Percentiles rank a stretch among this genome's conserved stretches.
phyloP scores from a whole-genome alignment of 37 sponge, comb jelly and placozoan genomes.

The Haliclona indistincta region DNA sequence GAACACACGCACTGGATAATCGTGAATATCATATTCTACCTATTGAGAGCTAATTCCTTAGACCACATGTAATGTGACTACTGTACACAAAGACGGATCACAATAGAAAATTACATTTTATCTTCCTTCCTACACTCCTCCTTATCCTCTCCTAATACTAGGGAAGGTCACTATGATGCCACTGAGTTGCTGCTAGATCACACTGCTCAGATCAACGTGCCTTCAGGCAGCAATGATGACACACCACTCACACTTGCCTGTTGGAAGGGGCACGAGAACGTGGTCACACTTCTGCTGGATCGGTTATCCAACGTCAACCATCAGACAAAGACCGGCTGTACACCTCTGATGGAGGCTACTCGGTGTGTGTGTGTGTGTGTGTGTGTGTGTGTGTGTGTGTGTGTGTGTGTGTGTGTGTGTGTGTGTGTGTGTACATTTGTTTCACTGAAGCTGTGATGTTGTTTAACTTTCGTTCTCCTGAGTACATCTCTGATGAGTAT shows the following conservation, averaged over 20 bases:
- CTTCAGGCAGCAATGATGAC: conserved; percentile 95
- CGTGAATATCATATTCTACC: too few relatives aligned
- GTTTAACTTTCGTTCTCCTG: not conserved
- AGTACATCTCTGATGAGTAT: too few relatives aligned
- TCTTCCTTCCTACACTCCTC: conserved; percentile 2
- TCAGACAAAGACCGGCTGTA: conserved; percentile 95
- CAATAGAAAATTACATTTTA: not conserved
- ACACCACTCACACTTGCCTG: conserved; percentile 96
- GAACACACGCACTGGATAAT: too few relatives aligned
- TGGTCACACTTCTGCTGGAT: conserved; percentile 77
- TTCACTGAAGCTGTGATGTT: not conserved
- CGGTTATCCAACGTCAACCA: conserved; percentile 80
- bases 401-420: not conserved
- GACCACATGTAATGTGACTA: too few relatives aligned
- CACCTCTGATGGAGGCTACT: conserved; percentile 80
- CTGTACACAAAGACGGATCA: too few relatives aligned
- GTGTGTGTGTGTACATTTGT: not conserved
- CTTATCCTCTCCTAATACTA: not conserved
- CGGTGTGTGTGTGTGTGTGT: conserved; percentile 12
- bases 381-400: not conserved
- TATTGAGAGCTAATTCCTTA: too few relatives aligned
- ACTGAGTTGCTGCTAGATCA: conserved; percentile 84
- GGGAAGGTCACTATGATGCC: conserved; percentile 92
- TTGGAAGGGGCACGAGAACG: conserved; percentile 91
- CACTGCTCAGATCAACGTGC: conserved; percentile 86